Evolutionary conservation across 1,140 invertebrate genomes (phyloP), one percentile per base, ranked within the genome.

Genomic region (Zaprionus lachaisei): DNA sequence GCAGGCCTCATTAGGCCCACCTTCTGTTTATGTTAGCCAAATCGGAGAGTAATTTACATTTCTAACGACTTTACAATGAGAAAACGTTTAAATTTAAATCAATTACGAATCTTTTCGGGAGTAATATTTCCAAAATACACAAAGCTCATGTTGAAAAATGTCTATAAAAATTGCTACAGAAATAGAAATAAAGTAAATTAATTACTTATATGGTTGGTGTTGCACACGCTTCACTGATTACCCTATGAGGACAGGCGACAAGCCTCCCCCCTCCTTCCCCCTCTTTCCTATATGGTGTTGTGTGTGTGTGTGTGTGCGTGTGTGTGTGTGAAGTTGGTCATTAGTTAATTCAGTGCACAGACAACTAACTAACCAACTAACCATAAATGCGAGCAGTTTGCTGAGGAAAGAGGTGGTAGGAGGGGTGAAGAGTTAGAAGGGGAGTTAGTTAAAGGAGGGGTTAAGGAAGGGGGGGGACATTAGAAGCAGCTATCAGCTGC

Each of bases 281-380:
- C 26, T 5, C 15, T 20, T 56, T 55, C 47, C 55, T 24, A 31
- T 22, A 5, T 14, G 14, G 20, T 54, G 31, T 26, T 14, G 12
- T 28, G 15, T n/a, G 37, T 26, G n/a, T n/a, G n/a, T n/a, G 41
- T 22, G 22, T 31, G 7, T 41, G 15, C 49, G 17, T 38, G 55
- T 57, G 37, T 51, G 65, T 70, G 55, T 57, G 65, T 60, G 38
- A 72, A 73, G 65, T 90, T 84, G 79, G 84, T 77, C 84, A 87
- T 87, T 90, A 89, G 85, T 84, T 89, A 89, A 90, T 90, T 89
- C 81, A 87, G 61, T 89, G 72, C 58, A 72, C 81, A 66, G 80
- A 80, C 81, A 89, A 79, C 68, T 75, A 76, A 75, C 71, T 72
- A 84, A 84, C 84, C 62, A 81, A 61, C 84, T 79, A 79, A 81